Evolutionary conservation across 2,888 invertebrate genomes (phyloP).

Genomic region (Scotopteryx bipunctaria): DNA sequence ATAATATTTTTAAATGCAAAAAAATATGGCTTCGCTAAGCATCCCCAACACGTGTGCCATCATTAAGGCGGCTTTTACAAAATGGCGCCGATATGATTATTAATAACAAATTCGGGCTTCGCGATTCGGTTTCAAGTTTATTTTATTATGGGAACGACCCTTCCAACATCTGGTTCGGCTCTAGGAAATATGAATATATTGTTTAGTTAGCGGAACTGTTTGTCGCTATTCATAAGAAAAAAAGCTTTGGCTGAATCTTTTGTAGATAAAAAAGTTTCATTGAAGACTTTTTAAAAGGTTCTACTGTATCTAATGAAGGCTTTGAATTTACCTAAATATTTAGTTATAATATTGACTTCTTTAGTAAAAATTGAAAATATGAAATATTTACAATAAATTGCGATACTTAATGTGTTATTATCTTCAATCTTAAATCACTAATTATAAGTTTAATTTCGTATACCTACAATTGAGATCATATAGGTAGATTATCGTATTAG

Average conservation of each 20-base stretch:
- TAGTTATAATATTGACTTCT: too few species aligned
- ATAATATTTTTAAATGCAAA: conserved; percentile 30
- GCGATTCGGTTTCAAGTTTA: conserved; percentile 70
- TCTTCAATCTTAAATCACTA: too few species aligned
- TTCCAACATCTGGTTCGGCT: conserved; percentile 70
- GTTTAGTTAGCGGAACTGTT: conserved; percentile 76
- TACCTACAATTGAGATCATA: too few species aligned
- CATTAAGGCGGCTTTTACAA: conserved; percentile 56
- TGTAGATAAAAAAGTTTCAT: conserved; percentile 7
- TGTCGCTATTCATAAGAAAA: conserved; percentile 39
- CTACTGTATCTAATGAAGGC: too few species aligned
- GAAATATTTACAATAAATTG: too few species aligned
- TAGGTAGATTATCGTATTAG: conserved; percentile 16
- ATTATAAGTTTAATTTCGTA: too few species aligned
- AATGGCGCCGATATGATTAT: conserved; percentile 80
- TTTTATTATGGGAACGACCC: conserved; percentile 65
- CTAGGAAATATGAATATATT: conserved; percentile 64
- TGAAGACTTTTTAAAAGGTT: too few species aligned
- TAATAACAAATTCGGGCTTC: conserved; percentile 73
- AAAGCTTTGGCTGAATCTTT: conserved; percentile 13
- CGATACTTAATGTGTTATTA: too few species aligned
- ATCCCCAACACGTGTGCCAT: conserved; percentile 48
- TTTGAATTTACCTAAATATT: too few species aligned
- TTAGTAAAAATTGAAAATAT: too few species aligned
- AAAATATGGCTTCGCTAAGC: conserved; percentile 23